Conservation (phyloP, 2,888 invertebrate genomes). For the Brachylomia viminalis region DNA sequence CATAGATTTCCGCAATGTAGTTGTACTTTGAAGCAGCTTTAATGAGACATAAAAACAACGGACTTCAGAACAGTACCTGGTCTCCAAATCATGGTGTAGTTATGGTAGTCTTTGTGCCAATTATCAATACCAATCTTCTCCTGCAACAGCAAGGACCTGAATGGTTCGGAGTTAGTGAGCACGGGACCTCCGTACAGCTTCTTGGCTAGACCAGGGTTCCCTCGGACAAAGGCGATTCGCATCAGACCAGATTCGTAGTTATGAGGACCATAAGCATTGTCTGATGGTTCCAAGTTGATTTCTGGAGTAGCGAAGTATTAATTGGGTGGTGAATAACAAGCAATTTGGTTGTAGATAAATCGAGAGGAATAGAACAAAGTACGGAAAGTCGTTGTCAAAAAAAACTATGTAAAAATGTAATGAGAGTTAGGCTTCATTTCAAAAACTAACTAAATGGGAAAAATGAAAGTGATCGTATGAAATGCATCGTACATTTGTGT, state of each 20-base stretch:
- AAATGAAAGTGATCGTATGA: neutral
- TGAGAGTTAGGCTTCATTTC: neutral
- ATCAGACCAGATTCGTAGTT: slow-evolving; percentile 93
- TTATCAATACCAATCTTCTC: slow-evolving; percentile 83
- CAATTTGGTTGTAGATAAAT: neutral
- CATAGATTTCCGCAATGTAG: neutral
- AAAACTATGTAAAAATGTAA: neutral
- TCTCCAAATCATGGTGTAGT: slow-evolving; percentile 93
- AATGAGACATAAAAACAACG: neutral
- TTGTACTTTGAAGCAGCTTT: neutral
- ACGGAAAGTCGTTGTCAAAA: neutral
- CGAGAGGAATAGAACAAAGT: neutral
- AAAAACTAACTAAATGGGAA: too few species aligned
- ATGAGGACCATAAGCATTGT: slow-evolving; percentile 91
- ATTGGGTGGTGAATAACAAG: neutral
- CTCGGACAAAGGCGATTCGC: slow-evolving; percentile 92
- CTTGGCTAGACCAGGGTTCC: slow-evolving; percentile 89
- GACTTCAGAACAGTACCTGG: slow-evolving; percentile 73
- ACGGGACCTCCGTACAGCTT: slow-evolving; percentile 83
- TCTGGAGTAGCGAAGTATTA: slow-evolving; percentile 82
- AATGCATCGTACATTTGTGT: neutral
- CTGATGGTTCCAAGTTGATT: slow-evolving; percentile 92
- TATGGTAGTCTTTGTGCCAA: slow-evolving; percentile 92
- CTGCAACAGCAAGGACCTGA: slow-evolving; percentile 80
- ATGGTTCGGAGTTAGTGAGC: slow-evolving; percentile 83